phyloP scores from a whole-genome alignment of 2,113 vertebrate genomes.

The Callionymus lyra region DNA sequence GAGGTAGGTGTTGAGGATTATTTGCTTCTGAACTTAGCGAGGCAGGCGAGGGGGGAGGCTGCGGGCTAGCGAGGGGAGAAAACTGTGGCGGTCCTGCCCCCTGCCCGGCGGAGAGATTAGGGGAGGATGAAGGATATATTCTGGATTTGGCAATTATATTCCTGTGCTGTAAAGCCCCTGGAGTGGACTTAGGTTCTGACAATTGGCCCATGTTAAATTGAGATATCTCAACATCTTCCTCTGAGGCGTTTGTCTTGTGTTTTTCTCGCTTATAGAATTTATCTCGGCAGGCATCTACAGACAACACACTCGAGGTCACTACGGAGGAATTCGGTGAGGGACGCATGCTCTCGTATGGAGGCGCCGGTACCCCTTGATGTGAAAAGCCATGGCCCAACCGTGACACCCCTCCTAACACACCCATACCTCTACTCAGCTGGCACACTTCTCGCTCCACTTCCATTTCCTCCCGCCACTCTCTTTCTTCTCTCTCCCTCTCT shows the following conservation, averaged over 20 bases:
- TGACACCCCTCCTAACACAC: constrained; percentile 42
- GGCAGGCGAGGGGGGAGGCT: constrained; percentile 37
- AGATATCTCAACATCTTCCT: constrained; percentile 67
- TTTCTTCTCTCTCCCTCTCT: constrained; percentile 64
- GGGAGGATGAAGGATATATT: constrained; percentile 41
- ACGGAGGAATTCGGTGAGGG: constrained; percentile 43
- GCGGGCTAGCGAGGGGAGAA: constrained; percentile 38
- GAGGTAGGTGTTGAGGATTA: constrained; percentile 48
- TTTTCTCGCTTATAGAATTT: constrained; percentile 32
- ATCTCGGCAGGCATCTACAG: constrained; percentile 17
- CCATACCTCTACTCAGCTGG: constrained; percentile 76
- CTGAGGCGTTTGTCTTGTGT: constrained; percentile 55
- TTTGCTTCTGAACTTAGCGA: constrained; percentile 35
- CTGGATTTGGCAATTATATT: constrained; percentile 60
- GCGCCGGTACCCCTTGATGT: constrained; percentile 33
- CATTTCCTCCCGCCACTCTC: constrained; percentile 64
- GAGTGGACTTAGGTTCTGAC: constrained; percentile 22
- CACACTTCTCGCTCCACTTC: constrained; percentile 75
- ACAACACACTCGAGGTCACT: constrained; percentile 18
- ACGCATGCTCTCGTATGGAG: constrained; percentile 39
- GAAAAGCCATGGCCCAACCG: constrained; percentile 42
- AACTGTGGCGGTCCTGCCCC: constrained; percentile 40
- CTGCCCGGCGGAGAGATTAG: constrained; percentile 51
- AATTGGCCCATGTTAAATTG: constrained; percentile 53
- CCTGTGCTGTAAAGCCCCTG: constrained; percentile 40